Base-by-base conservation (phyloP, 1,140 invertebrate species). In the Pantala flavescens region DNA sequence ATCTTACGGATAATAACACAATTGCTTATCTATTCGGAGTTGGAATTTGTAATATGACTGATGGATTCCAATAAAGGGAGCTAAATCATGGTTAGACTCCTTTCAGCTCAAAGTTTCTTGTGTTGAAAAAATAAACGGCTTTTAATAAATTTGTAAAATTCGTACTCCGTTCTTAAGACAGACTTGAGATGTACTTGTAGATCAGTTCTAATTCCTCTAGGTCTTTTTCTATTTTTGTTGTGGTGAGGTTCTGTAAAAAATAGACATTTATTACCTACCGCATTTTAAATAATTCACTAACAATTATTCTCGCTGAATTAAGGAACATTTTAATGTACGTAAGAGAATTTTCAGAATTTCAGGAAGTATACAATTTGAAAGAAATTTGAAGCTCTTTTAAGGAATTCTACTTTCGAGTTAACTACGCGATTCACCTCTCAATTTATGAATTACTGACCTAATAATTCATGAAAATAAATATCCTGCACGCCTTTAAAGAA, bases 121-220 rank as follows among this genome's bases (percentile, higher is more conserved):
- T 36, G 79, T 81, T 83, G 83, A 55, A 82, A 80, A 43, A 86
- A 79, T n/a, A 89, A 81, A 76, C 88, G 82, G 23, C 80, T 81
- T 78, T 86, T 86, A 2, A 88, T 79, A 85, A 88, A 89, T 74
- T 86, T 77, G 23, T 89, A 90, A 80, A 90, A 88, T 76, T 88
- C 85, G 73, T 88, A 84, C 80, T 90, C 89, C 11, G 82, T 81
- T 43, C 80, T 81, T 19, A 89, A 80, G 49, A 82, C 81, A 28
- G 80, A 80, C 74, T 81, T 81, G 0, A 87, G 78, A 24, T 78
- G 73, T 10, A 79, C 78, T 76, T 78, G 79, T 11, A 81, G 77
- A 55, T 77, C 75, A 16, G 77, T 74, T 7, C 76, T 77, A 0
- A 83, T 77, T 16, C 79, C 76, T 16, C 75, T 74, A 7, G 80